Conservation (phyloP, 2,888 invertebrate genomes). For the Oithona nana region DNA sequence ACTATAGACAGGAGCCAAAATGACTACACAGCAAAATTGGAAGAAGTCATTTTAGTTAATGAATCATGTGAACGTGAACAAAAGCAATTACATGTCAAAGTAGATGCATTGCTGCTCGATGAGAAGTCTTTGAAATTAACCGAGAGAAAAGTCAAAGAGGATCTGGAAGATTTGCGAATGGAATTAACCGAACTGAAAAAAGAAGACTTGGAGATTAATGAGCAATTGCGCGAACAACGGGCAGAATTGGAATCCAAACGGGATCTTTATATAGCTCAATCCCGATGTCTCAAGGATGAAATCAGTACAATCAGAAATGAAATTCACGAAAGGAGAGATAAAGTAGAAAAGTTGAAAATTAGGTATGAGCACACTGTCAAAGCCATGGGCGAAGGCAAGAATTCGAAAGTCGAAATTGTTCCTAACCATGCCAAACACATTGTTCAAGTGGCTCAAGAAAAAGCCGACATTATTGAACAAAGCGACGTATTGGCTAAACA, state of each 20-base stretch:
- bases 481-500: background rate
- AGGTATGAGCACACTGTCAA: background rate
- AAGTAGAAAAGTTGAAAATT: background rate
- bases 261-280: background rate
- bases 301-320: background rate
- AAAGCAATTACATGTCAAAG: background rate
- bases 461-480: background rate
- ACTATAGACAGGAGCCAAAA: background rate
- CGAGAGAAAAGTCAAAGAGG: background rate
- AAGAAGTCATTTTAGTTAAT: background rate
- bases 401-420: background rate
- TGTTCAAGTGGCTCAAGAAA: background rate
- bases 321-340: background rate
- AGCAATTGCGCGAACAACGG: background rate
- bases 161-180: background rate
- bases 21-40: background rate
- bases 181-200: background rate
- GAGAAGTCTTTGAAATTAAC: background rate
- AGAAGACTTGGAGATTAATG: background rate
- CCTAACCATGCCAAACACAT: background rate
- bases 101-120: background rate
- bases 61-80: background rate
- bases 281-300: background rate
- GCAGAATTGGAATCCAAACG: background rate
- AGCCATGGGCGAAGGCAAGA: background rate